Percentiles rank a stretch among this genome's conserved stretches.
Evolutionary conservation across 2,113 vertebrate genomes (phyloP).

Genomic region (Tringa solitaria): DNA sequence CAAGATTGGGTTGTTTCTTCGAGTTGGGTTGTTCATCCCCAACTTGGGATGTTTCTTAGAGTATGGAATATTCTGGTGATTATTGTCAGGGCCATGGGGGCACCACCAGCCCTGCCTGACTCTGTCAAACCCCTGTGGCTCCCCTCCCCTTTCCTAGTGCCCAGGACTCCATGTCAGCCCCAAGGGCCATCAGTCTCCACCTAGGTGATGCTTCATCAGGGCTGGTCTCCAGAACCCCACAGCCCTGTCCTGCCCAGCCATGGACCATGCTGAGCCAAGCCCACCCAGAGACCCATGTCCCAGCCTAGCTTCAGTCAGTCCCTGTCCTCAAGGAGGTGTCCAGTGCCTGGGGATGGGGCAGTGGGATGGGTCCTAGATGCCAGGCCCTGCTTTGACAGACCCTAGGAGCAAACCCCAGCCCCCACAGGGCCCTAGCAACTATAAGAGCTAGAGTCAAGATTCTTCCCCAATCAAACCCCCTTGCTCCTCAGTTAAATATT

Average conservation of each 20-base stretch:
- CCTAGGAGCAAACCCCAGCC: rapidly evolving
- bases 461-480: neutral
- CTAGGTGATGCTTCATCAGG: rapidly evolving
- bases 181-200: rapidly evolving
- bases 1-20: too few species aligned
- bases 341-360: rapidly evolving
- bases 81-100: too few species aligned
- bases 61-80: neutral
- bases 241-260: neutral
- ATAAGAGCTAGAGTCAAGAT: neutral
- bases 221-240: neutral
- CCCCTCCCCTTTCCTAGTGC: neutral
- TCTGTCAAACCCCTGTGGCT: neutral
- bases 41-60: too few species aligned
- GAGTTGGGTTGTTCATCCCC: too few species aligned
- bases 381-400: neutral
- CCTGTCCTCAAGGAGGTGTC: neutral
- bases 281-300: rapidly evolving
- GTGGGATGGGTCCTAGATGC: neutral
- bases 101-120: neutral
- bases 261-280: neutral
- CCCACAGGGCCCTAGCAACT: neutral
- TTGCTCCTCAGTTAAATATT: neutral
- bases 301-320: rapidly evolving
- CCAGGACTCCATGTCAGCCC: neutral